Base-by-base conservation (phyloP, 2,888 invertebrate genomes). In the Dexiosoma caninum region DNA sequence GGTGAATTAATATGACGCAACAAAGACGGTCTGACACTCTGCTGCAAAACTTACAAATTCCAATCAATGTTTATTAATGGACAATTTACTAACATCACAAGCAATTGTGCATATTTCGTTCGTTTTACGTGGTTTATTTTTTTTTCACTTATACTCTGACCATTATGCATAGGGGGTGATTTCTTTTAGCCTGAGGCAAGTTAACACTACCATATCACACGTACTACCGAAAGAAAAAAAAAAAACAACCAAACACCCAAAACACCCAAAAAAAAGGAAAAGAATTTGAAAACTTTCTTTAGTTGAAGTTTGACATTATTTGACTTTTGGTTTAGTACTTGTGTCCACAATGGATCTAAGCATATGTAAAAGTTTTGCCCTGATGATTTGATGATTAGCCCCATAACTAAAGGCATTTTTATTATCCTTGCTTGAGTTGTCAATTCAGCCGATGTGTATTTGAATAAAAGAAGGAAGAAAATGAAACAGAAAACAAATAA, bases 41-140 rank as follows among this genome's bases (percentile, higher is more conserved):
- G 64, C 69, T n/a, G n/a, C n/a, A n/a, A 74, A 74, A 81, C 69
- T 77, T 72, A 51, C 74, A 70, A 81, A 81, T 77, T 81, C 69
- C 81, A 81, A 81, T 81, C 81, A 81, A 81, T 77, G 77, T 81
- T 74, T 81, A 62, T 53, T 81, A 81, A 81, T 81, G 77, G 81
- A 74, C 77, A 81, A 81, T 81, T 81, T 81, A 69, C 72, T 77
- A 81, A 77, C 74, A 72, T 37, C 66, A 30, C 14, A 21, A 51
- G 51, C 42, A 74, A 53, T 78, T 78, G 77, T 77, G 69, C 51
- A 59, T 55, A 74, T 64, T 42, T 57, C 16, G 51, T 70, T 72
- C 75, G 64, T 70, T 70, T n/a, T 9, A 1, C 30, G 19, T 9
- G 12, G 6, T 59, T 57, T 60, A 8, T 55, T 42, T 64, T 4